These are phyloP conservation scores for Danaus plexippus DNA, from an alignment of 1,140 invertebrate species.

Conservation along the genomic window DNA sequence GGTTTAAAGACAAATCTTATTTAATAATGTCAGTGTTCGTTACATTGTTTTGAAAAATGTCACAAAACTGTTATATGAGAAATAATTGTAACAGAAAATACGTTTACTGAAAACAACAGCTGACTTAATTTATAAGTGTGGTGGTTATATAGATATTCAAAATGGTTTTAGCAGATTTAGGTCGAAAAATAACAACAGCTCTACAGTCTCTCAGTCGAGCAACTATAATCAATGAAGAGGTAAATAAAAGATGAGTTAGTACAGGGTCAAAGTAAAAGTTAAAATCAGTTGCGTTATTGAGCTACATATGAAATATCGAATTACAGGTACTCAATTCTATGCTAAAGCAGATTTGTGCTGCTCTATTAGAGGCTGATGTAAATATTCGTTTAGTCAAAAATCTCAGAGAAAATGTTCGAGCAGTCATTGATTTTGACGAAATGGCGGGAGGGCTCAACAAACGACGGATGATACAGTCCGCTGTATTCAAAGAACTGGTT, in stretches of 20 bases:
- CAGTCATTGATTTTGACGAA: slow-evolving; percentile 99
- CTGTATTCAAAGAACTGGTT: slow-evolving; percentile 98
- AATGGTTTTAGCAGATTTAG: slow-evolving; percentile 99
- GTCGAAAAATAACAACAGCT: slow-evolving; percentile 98
- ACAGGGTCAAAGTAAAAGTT: neutral
- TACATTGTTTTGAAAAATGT: slow-evolving; percentile 17
- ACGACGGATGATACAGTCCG: slow-evolving; percentile 97
- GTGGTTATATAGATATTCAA: slow-evolving; percentile 30
- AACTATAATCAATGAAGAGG: slow-evolving; percentile 99
- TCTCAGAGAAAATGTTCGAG: slow-evolving; percentile 97
- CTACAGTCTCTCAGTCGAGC: slow-evolving; percentile 97
- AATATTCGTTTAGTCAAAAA: slow-evolving; percentile 98
- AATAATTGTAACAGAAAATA: slow-evolving; percentile 5
- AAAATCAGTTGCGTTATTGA: slow-evolving; percentile 3
- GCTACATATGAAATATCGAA: slow-evolving; percentile 10
- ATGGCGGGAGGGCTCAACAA: slow-evolving; percentile 99
- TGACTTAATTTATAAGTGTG: slow-evolving; percentile 13
- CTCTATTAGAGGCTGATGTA: slow-evolving; percentile 98
- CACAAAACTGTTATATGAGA: slow-evolving; percentile 18
- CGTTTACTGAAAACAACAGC: slow-evolving; percentile 14
- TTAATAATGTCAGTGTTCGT: too few relatives aligned
- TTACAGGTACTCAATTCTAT: slow-evolving; percentile 96
- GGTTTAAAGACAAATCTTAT: too few relatives aligned
- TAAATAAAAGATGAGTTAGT: slow-evolving; percentile 54
- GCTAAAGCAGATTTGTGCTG: slow-evolving; percentile 99